Percentiles rank a stretch among this genome's conserved stretches.
Conservation (phyloP, 37 sponge, comb jelly and placozoan species). For the Halisarca cf. caerulea region DNA sequence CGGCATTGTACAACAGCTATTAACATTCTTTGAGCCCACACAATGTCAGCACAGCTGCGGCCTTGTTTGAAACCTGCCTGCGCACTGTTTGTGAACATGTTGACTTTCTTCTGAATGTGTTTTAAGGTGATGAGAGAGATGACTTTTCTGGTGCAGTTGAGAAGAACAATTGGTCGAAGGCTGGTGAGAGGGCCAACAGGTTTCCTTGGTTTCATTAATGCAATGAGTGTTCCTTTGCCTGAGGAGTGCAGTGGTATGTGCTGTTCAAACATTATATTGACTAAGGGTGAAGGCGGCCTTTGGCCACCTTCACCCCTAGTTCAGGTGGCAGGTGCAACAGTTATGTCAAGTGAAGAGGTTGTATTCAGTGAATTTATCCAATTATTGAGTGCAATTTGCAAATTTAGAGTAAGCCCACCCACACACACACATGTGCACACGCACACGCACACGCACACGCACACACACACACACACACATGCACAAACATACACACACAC, state of each 20-base stretch:
- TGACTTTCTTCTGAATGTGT: slow-evolving; percentile 23
- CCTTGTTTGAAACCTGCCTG: slow-evolving; percentile 27
- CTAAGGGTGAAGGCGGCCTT: no score
- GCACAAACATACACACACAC: no score
- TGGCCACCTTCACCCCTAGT: no score
- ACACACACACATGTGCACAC: no score
- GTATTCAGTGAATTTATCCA: no score
- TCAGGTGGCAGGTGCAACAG: no score
- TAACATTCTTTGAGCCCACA: slow-evolving; percentile 21
- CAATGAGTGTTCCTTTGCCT: slow-evolving; percentile 18
- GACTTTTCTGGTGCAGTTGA: slow-evolving; percentile 14
- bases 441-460: no score
- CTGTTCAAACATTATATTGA: slow-evolving; percentile 23
- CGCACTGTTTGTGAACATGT: not conserved
- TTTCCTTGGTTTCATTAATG: slow-evolving; percentile 15
- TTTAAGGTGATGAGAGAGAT: slow-evolving; percentile 17
- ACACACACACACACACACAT: no score
- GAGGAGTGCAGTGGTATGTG: not conserved
- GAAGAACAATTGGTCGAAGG: slow-evolving; percentile 19
- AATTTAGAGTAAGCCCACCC: no score
- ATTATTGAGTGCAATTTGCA: no score
- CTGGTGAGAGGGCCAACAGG: slow-evolving; percentile 3
- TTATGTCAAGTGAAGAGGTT: no score
- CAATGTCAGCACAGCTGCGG: not conserved
- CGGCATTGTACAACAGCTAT: slow-evolving; percentile 23